phyloP scores from a whole-genome alignment of 2,888 invertebrate genomes.

The Oeneis ivallda region DNA sequence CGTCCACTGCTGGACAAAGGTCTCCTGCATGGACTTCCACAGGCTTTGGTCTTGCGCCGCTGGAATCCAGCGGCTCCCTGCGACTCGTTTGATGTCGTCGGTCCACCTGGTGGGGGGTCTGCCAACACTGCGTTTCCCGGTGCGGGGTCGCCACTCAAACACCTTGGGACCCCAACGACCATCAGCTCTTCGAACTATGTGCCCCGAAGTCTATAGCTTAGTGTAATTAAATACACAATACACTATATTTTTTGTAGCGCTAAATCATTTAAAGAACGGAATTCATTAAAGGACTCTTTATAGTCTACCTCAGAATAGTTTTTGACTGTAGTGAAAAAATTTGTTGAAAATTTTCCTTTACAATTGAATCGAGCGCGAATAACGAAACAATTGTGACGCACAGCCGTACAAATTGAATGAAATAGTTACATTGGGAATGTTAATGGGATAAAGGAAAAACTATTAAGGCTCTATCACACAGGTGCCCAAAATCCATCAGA shows the following conservation, averaged over 20 bases:
- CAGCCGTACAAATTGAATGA: conserved; percentile 39
- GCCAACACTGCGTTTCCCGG: too few relatives aligned
- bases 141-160: too few relatives aligned
- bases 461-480: conserved; percentile 20
- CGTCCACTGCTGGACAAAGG: too few relatives aligned
- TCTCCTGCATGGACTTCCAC: too few relatives aligned
- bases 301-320: not conserved
- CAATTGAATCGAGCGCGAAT: conserved; percentile 31
- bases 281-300: not conserved
- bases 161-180: too few relatives aligned
- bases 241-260: not conserved
- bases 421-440: conserved; percentile 42
- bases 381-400: conserved; percentile 40
- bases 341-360: conserved; percentile 28
- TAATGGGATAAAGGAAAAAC: conserved; percentile 42
- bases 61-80: too few relatives aligned
- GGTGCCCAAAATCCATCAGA: not conserved
- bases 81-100: too few relatives aligned
- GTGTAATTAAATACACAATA: not conserved
- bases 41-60: too few relatives aligned
- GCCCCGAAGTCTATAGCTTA: too few relatives aligned
- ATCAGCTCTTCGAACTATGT: too few relatives aligned
- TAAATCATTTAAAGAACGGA: not conserved
- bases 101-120: too few relatives aligned
- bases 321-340: conserved; percentile 6